Evolutionary conservation across 1,140 invertebrate species (phyloP).

Genomic region (Holotrichia oblita): DNA sequence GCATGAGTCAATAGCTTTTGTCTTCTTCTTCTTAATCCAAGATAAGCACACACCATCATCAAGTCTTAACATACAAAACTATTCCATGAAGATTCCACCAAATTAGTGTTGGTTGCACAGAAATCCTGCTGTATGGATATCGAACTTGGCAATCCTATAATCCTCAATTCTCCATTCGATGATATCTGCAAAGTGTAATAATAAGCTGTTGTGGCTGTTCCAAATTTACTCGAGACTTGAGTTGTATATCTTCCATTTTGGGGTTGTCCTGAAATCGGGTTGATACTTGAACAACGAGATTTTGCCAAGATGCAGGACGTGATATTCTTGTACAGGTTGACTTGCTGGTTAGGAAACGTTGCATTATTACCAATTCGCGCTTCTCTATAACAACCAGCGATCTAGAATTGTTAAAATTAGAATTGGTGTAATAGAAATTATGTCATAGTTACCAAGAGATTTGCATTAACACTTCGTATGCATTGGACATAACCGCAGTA

Average conservation of each 20-base stretch:
- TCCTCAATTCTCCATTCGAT: constrained; percentile 63
- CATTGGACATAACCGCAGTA: constrained; percentile 68
- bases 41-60: too few relatives aligned
- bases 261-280: constrained; percentile 68
- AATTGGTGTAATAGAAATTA: constrained; percentile 31
- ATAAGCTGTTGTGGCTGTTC: constrained; percentile 50
- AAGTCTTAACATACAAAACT: constrained; percentile 49
- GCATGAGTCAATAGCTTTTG: too few relatives aligned
- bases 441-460: constrained; percentile 62
- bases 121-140: constrained; percentile 54
- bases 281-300: constrained; percentile 64
- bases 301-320: constrained; percentile 67
- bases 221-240: constrained; percentile 49
- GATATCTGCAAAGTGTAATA: constrained; percentile 66
- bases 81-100: constrained; percentile 57
- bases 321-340: constrained; percentile 66
- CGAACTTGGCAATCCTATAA: constrained; percentile 63
- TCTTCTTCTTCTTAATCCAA: too few relatives aligned
- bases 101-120: constrained; percentile 54
- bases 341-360: constrained; percentile 63
- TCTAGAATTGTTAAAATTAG: constrained; percentile 53
- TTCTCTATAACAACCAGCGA: constrained; percentile 64
- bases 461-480: constrained; percentile 64
- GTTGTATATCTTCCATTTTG: constrained; percentile 61
- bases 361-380: constrained; percentile 62